Evolutionary conservation across 2,797 vertebrate species (phyloP).

Genomic region (Apogon talboti): DNA sequence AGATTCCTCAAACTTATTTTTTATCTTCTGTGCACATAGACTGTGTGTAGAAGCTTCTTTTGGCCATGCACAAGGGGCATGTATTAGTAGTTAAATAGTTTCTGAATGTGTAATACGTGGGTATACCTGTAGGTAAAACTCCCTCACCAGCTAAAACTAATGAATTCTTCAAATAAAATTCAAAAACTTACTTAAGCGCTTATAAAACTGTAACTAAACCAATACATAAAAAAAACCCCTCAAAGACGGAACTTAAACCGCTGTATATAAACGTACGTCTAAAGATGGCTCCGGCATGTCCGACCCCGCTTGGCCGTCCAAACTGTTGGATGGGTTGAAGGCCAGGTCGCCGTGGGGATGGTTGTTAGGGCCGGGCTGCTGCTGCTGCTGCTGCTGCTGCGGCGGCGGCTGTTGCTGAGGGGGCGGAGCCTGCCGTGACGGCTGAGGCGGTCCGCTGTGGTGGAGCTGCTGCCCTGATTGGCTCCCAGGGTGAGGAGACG

Average conservation of each 20-base stretch:
- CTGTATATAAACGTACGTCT: slow-evolving; percentile 91
- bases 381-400: slow-evolving; percentile 80
- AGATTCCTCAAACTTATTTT: no score
- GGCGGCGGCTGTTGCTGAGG: no score
- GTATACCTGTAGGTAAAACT: no score
- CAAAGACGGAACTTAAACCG: slow-evolving; percentile 33
- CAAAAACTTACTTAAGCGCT: no score
- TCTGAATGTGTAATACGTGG: no score
- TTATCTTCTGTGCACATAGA: no score
- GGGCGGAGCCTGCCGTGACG: slow-evolving; percentile 89
- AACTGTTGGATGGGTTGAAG: slow-evolving; percentile 92
- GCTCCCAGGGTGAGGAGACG: slow-evolving; percentile 95
- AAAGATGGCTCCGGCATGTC: slow-evolving; percentile 99
- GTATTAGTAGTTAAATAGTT: no score
- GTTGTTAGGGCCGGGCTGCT: slow-evolving; percentile 93
- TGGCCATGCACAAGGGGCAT: no score
- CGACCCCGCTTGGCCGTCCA: slow-evolving; percentile 94
- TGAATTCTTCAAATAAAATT: no score
- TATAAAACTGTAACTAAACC: no score
- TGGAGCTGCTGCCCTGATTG: slow-evolving; percentile 98
- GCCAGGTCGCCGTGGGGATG: slow-evolving; percentile 98
- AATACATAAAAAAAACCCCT: slow-evolving; percentile 15
- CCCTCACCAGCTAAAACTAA: no score
- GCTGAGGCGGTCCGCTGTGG: slow-evolving; percentile 93
- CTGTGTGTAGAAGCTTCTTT: no score